Conservation (phyloP, 2,113 vertebrate genomes). For the Hippolais icterina region DNA sequence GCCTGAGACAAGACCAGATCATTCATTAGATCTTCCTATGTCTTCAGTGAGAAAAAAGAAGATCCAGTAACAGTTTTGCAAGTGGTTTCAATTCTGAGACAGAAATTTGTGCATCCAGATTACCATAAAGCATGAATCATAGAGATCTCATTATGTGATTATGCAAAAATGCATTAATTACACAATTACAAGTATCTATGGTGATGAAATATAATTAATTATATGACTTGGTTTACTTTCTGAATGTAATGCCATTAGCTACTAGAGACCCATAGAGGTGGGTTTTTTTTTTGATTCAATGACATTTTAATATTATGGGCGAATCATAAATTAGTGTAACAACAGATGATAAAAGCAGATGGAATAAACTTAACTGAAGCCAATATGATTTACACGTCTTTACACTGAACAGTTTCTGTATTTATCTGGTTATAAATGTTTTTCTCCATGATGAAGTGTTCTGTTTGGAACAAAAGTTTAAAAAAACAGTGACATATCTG, state of each 20-base stretch:
- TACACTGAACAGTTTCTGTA: constrained; percentile 54
- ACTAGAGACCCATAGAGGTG: constrained; percentile 41
- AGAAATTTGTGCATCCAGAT: constrained; percentile 51
- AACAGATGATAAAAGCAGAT: constrained; percentile 78
- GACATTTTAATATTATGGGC: constrained; percentile 65
- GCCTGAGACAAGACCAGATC: neutral
- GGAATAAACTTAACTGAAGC: constrained; percentile 69
- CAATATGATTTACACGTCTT: constrained; percentile 64
- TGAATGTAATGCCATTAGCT: constrained; percentile 56
- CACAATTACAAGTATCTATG: constrained; percentile 69
- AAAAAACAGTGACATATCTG: constrained; percentile 8
- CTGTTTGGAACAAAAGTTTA: constrained; percentile 21
- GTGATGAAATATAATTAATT: constrained; percentile 74
- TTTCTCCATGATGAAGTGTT: neutral
- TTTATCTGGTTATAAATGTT: constrained; percentile 56
- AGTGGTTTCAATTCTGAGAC: constrained; percentile 29
- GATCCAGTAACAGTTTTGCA: neutral
- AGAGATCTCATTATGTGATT: constrained; percentile 64
- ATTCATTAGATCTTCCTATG: neutral
- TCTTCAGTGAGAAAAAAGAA: neutral
- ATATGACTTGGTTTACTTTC: constrained; percentile 42
- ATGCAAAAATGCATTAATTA: constrained; percentile 72
- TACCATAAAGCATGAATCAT: constrained; percentile 65
- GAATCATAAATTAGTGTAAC: constrained; percentile 68
- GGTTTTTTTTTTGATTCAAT: constrained; percentile 50